Conservation (phyloP, 2,113 vertebrate genomes). For the Marmota flaviventris region DNA sequence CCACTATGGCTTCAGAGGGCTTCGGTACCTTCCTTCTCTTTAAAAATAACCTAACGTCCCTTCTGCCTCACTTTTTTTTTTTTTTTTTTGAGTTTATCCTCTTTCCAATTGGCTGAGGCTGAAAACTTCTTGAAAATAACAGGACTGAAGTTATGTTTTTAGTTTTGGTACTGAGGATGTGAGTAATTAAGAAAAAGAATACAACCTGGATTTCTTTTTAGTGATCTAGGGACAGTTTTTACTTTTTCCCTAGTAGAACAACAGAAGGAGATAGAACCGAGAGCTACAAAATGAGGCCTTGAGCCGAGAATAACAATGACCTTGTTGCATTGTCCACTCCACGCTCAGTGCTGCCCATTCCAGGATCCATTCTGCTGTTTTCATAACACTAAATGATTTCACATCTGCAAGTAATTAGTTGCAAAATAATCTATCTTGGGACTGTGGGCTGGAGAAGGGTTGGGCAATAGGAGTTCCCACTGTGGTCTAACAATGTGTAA, state of each 20-base stretch:
- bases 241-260: slow-evolving; percentile 19
- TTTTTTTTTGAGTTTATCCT: neutral
- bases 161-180: neutral
- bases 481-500: slow-evolving; percentile 62
- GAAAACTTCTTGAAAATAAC: slow-evolving; percentile 60
- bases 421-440: slow-evolving; percentile 77
- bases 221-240: slow-evolving; percentile 56
- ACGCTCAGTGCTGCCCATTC: neutral
- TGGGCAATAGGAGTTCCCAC: slow-evolving; percentile 62
- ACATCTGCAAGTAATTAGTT: slow-evolving; percentile 83
- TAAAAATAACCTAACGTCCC: neutral
- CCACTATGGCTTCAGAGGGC: neutral
- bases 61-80: neutral
- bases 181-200: slow-evolving; percentile 19
- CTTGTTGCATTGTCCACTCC: slow-evolving; percentile 57
- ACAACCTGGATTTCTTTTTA: slow-evolving; percentile 50
- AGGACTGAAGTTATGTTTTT: neutral
- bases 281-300: slow-evolving; percentile 31
- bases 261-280: slow-evolving; percentile 2
- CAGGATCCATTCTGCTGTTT: slow-evolving; percentile 63
- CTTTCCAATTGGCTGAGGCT: slow-evolving; percentile 18
- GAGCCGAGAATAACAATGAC: slow-evolving; percentile 40
- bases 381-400: slow-evolving; percentile 68
- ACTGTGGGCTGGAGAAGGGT: slow-evolving; percentile 53
- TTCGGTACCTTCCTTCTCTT: neutral